These are phyloP conservation scores for Alentia gelatinosa DNA, from an alignment of 2,888 invertebrate species.

Conservation along the genomic window DNA sequence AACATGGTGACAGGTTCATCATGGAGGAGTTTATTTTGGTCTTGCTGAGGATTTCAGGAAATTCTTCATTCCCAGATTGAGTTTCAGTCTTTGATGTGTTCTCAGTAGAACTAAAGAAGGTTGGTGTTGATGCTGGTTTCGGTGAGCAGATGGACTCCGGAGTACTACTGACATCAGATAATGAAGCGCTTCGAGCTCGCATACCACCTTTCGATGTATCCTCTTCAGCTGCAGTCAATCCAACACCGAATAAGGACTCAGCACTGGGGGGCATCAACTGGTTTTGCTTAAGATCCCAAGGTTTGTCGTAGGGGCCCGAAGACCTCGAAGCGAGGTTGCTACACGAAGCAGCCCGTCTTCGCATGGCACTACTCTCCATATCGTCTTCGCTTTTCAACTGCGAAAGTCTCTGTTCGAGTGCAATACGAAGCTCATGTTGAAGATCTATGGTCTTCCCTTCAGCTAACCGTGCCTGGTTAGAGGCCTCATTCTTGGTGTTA, in stretches of 20 bases:
- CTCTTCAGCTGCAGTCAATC: neutral
- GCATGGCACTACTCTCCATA: neutral
- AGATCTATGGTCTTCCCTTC: neutral
- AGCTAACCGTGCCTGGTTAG: neutral
- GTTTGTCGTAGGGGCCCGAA: neutral
- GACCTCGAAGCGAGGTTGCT: neutral
- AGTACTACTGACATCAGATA: neutral
- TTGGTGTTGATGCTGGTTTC: neutral
- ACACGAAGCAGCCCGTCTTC: neutral
- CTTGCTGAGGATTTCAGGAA: neutral
- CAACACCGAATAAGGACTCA: neutral
- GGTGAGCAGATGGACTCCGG: neutral
- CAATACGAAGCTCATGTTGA: neutral
- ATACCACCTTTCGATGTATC: neutral
- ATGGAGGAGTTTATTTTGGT: neutral
- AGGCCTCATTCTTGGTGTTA: neutral
- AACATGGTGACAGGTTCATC: neutral
- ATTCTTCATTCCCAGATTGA: neutral
- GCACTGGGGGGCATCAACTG: neutral
- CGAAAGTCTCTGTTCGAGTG: neutral
- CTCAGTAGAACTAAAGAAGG: neutral
- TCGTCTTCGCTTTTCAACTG: neutral
- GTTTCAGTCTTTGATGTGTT: neutral
- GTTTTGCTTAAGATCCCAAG: neutral
- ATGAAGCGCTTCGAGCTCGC: neutral